A percentile compares a stretch with the other conserved stretches of the same genome.
Evolutionary conservation across 1,140 invertebrate genomes (phyloP).

Genomic region (Atta texana): DNA sequence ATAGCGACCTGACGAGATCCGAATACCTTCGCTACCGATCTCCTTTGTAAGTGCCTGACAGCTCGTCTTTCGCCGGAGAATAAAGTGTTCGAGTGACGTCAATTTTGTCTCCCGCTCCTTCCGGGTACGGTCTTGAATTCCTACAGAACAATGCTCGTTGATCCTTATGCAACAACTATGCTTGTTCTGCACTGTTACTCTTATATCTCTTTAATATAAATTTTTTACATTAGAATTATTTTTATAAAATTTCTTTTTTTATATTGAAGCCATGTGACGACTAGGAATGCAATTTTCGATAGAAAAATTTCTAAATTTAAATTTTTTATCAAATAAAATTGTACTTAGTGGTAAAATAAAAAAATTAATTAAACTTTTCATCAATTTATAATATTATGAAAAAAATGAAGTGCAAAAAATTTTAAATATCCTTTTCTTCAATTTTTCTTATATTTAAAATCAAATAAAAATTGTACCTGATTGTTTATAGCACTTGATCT

Average conservation of each 20-base stretch:
- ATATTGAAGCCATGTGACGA: not conserved
- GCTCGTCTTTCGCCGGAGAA: conserved; percentile 79
- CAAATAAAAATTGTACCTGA: not conserved
- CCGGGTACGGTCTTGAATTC: conserved; percentile 33
- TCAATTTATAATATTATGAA: conserved; percentile 1
- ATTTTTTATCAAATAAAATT: not conserved
- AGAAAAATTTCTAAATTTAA: not conserved
- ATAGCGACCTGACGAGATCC: conserved; percentile 73
- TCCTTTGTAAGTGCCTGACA: conserved; percentile 70
- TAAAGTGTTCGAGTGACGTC: conserved; percentile 75
- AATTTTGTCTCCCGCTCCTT: conserved; percentile 13
- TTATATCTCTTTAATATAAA: not conserved
- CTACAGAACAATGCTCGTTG: not conserved
- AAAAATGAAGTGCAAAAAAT: not conserved
- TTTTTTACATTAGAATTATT: conserved; percentile 10
- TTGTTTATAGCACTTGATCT: not conserved
- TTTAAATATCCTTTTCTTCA: not conserved
- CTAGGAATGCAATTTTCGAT: not conserved
- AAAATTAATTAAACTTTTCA: not conserved
- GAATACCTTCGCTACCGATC: conserved; percentile 73
- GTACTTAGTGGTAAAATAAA: not conserved
- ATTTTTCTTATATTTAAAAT: not conserved
- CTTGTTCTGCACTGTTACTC: not conserved
- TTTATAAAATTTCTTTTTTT: not conserved
- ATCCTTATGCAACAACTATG: conserved; percentile 4